Conservation (phyloP, 2,113 vertebrate genomes). For the Mustela nigripes region DNA sequence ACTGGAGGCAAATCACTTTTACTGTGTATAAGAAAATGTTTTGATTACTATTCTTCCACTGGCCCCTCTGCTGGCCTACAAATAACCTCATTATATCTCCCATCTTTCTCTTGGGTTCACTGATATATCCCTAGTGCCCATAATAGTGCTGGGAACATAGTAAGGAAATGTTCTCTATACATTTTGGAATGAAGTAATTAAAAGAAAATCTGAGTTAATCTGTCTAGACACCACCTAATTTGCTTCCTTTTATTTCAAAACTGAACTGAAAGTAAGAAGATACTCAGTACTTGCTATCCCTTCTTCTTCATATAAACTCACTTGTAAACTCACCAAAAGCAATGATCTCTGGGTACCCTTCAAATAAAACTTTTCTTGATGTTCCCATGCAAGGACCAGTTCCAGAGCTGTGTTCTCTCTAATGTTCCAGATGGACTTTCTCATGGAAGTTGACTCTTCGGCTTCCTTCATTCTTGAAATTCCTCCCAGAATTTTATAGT, state of each 20-base stretch:
- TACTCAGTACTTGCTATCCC: background rate
- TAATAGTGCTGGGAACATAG: background rate
- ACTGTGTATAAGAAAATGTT: background rate
- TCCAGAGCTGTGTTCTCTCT: background rate
- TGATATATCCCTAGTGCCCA: background rate
- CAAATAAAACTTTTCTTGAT: slow-evolving; percentile 31
- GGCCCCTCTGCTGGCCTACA: background rate
- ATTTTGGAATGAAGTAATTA: slow-evolving; percentile 15
- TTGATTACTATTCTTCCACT: background rate
- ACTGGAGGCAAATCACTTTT: background rate
- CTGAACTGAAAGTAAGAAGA: background rate
- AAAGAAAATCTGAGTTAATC: background rate
- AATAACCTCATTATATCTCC: background rate
- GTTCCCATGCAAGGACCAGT: background rate
- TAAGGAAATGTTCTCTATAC: slow-evolving; percentile 11
- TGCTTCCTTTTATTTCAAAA: slow-evolving; percentile 48
- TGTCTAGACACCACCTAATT: background rate
- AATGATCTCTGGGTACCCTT: background rate
- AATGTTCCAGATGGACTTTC: background rate
- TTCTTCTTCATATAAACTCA: background rate
- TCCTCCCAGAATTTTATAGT: background rate
- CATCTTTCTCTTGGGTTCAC: background rate
- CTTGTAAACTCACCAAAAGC: background rate
- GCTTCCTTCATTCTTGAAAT: background rate
- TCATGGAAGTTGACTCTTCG: background rate